Percentiles rank a stretch among this genome's conserved stretches.
phyloP scores from a whole-genome alignment of 2,113 vertebrate species.

The Pomatostomus ruficeps region DNA sequence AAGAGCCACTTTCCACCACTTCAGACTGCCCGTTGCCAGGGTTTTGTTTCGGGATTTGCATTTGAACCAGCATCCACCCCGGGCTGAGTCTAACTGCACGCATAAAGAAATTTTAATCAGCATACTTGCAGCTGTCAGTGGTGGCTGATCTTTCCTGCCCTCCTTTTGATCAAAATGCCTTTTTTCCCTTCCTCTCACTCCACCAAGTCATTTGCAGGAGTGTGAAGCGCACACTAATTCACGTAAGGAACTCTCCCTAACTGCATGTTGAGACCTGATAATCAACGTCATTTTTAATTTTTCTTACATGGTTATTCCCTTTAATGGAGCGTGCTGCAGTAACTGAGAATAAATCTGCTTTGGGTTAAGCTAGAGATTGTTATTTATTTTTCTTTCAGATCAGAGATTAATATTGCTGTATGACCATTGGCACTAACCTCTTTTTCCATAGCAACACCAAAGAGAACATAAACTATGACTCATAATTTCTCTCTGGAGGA shows the following conservation, averaged over 20 bases:
- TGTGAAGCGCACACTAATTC: background rate
- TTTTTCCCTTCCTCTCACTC: background rate
- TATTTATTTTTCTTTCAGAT: conserved; percentile 65
- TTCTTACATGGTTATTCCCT: background rate
- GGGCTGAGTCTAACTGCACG: background rate
- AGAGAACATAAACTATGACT: conserved; percentile 68
- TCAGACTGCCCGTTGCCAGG: background rate
- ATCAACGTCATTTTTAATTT: conserved; percentile 25
- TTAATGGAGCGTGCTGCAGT: conserved; percentile 6
- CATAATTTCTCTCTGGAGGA: conserved; percentile 60
- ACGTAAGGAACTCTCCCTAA: background rate
- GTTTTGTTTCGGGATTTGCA: background rate
- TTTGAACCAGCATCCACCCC: background rate
- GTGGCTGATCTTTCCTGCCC: background rate
- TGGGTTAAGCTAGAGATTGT: conserved; percentile 40
- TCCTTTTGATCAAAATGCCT: background rate
- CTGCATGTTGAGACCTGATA: background rate
- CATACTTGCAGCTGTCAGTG: background rate
- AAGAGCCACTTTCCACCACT: background rate
- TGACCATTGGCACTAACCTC: conserved; percentile 42
- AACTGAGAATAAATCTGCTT: conserved; percentile 40
- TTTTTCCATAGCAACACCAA: conserved; percentile 69
- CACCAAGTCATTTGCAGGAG: background rate
- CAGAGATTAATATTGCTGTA: conserved; percentile 37
- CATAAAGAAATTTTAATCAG: conserved; percentile 15